Evolutionary conservation across 2,888 invertebrate species (phyloP).

Genomic region (Cheilosia vernalis): DNA sequence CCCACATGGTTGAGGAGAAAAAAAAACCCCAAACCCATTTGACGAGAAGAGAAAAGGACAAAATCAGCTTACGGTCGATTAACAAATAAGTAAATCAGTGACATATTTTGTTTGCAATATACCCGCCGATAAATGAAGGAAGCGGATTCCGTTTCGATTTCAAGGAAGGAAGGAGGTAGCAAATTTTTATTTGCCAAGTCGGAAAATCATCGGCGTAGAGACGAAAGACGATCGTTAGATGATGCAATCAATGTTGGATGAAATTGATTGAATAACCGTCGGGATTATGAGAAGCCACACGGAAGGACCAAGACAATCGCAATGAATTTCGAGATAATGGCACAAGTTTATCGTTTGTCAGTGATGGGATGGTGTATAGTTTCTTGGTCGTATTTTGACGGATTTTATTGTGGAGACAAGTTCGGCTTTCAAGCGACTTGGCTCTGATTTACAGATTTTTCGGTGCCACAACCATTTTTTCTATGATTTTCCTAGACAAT

Average conservation of each 20-base stretch:
- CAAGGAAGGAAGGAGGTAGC: constrained; percentile 14
- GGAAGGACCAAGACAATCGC: not conserved
- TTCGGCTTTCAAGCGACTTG: too few relatives aligned
- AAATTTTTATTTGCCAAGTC: constrained; percentile 21
- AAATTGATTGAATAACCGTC: constrained; percentile 67
- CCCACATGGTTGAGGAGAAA: constrained; percentile 17
- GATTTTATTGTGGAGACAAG: too few relatives aligned
- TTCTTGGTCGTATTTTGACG: too few relatives aligned
- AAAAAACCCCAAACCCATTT: not conserved
- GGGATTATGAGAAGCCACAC: constrained; percentile 24
- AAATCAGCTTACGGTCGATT: constrained; percentile 72
- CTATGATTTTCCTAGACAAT: too few relatives aligned
- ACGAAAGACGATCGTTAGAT: constrained; percentile 60
- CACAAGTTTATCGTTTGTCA: not conserved
- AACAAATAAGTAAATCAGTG: constrained; percentile 73
- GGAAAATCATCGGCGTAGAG: constrained; percentile 30
- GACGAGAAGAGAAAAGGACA: constrained; percentile 39
- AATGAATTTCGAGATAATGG: not conserved
- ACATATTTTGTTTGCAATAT: constrained; percentile 45
- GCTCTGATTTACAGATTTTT: too few relatives aligned
- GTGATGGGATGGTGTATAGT: too few relatives aligned
- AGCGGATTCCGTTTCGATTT: constrained; percentile 24
- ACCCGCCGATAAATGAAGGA: not conserved
- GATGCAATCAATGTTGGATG: constrained; percentile 72
- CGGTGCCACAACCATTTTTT: too few relatives aligned